phyloP scores from a whole-genome alignment of 2,113 vertebrate genomes.

The Pionites leucogaster region DNA sequence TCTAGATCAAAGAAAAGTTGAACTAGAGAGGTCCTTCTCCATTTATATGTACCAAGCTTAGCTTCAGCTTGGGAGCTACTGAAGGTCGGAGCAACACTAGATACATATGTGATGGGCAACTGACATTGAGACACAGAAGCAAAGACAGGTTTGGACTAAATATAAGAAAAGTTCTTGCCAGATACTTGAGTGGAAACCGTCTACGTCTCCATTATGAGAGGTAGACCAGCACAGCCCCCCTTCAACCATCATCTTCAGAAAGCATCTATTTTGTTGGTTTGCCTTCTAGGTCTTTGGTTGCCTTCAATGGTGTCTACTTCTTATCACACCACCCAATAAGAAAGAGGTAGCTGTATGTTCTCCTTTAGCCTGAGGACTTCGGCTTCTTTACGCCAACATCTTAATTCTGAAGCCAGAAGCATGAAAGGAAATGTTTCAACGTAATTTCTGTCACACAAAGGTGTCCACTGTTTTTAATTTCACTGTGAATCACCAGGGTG shows the following conservation, averaged over 20 bases:
- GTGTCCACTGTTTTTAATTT: background rate
- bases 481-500: background rate
- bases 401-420: background rate
- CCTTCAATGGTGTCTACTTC: background rate
- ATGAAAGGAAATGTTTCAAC: background rate
- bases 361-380: background rate
- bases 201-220: accelerated
- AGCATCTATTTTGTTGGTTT: accelerated
- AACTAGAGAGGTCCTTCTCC: background rate
- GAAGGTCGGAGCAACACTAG: background rate
- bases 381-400: background rate
- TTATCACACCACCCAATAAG: accelerated
- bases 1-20: background rate
- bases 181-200: background rate
- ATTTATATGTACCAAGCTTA: background rate
- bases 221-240: background rate
- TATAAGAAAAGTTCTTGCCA: accelerated
- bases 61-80: background rate
- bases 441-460: background rate
- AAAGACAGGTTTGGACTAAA: background rate
- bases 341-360: background rate
- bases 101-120: background rate
- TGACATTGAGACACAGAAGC: background rate
- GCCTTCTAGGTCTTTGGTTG: background rate
- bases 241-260: background rate